These are phyloP conservation scores for Symphodus melops DNA, from an alignment of 2,113 vertebrate genomes.

Conservation along the genomic window DNA sequence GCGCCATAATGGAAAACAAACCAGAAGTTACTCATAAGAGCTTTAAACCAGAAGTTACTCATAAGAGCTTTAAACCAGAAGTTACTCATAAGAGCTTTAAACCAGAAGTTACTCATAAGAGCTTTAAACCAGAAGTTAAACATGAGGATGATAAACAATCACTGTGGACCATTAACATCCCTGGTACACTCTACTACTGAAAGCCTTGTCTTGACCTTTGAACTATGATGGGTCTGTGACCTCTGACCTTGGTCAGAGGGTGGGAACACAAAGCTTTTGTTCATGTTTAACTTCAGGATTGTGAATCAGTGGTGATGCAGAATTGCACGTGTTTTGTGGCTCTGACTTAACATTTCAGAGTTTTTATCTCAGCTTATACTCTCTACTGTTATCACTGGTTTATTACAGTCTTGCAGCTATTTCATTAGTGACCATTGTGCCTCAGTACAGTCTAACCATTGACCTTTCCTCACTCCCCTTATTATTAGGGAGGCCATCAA, in stretches of 20 bases:
- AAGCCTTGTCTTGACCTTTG: constrained; percentile 45
- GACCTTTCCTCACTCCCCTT: constrained; percentile 29
- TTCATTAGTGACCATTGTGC: constrained; percentile 9
- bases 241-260: constrained; percentile 36
- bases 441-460: constrained; percentile 24
- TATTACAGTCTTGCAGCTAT: not conserved
- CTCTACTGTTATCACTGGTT: not conserved
- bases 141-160: constrained; percentile 1
- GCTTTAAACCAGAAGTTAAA: not conserved
- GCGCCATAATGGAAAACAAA: too few relatives aligned
- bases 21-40: too few relatives aligned
- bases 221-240: constrained; percentile 26
- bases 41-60: not conserved
- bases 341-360: not conserved
- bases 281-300: constrained; percentile 34
- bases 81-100: not conserved
- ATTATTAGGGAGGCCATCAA: constrained; percentile 94
- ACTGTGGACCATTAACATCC: not conserved
- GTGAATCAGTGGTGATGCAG: not conserved
- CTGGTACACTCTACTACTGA: not conserved
- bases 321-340: not conserved
- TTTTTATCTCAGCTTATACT: not conserved
- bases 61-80: not conserved
- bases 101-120: too few relatives aligned
- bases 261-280: constrained; percentile 34